Conservation (phyloP, 2,888 invertebrate genomes). For the Zygothrica quintamaculata region DNA sequence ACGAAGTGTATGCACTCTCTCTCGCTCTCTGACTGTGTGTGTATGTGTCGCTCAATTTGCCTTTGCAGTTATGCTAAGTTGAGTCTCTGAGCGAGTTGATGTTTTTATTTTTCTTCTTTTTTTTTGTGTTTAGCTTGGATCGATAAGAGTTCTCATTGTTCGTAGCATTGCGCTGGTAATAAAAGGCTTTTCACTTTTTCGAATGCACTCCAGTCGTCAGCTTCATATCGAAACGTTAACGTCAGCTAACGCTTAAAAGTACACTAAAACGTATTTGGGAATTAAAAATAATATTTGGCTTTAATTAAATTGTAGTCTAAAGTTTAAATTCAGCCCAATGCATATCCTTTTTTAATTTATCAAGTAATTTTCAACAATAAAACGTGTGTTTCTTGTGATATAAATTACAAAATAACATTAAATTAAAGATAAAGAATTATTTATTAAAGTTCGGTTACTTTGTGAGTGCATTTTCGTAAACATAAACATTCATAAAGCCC, state of each 20-base stretch:
- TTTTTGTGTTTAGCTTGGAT: conserved; percentile 61
- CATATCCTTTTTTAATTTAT: conserved; percentile 27
- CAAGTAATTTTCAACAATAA: conserved; percentile 3
- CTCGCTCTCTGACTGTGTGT: conserved; percentile 25
- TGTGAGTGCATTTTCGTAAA: conserved; percentile 44
- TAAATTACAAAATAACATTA: conserved; percentile 7
- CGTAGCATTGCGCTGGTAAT: conserved; percentile 63
- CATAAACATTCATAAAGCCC: neutral
- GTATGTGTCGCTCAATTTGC: neutral
- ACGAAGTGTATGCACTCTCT: conserved; percentile 37
- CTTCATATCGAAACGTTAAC: conserved; percentile 80
- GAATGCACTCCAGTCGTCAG: conserved; percentile 83
- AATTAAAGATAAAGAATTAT: conserved; percentile 4
- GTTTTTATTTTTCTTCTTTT: no score
- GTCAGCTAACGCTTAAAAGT: conserved; percentile 48
- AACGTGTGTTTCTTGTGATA: conserved; percentile 20
- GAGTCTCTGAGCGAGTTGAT: conserved; percentile 53
- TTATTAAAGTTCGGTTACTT: conserved; percentile 35
- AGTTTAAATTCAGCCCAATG: conserved; percentile 24
- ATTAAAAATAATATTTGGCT: conserved; percentile 46
- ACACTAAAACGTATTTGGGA: conserved; percentile 33
- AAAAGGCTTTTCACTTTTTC: conserved; percentile 84
- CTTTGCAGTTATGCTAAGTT: conserved; percentile 30
- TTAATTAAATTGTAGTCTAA: conserved; percentile 38
- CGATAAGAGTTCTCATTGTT: conserved; percentile 74